Evolutionary conservation across 2,888 invertebrate genomes (phyloP).

Genomic region (Drosophila stalkeri): DNA sequence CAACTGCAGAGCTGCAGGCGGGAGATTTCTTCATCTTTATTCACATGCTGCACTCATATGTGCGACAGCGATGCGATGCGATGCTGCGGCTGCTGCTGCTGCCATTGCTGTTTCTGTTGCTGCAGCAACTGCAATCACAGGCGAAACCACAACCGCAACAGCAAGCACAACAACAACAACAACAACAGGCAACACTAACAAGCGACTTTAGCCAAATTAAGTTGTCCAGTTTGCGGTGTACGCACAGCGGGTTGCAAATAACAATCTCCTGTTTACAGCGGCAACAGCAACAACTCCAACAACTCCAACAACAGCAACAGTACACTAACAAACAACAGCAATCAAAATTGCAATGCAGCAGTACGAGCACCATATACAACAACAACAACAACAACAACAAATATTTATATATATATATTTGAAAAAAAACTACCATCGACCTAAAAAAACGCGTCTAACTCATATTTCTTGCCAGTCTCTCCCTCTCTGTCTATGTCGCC

Average conservation of each 20-base stretch:
- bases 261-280: conserved; percentile 79
- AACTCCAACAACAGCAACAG: conserved; percentile 57
- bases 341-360: conserved; percentile 64
- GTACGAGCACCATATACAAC: conserved; percentile 44
- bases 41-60: conserved; percentile 53
- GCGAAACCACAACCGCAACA: conserved; percentile 47
- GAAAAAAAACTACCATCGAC: conserved; percentile 57
- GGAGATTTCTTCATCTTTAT: conserved; percentile 54
- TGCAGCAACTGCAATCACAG: conserved; percentile 41
- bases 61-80: conserved; percentile 36
- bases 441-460: conserved; percentile 78
- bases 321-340: conserved; percentile 63
- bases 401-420: not conserved
- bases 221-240: conserved; percentile 80
- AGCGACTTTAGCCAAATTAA: conserved; percentile 81
- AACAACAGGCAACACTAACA: conserved; percentile 68
- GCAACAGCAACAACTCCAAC: conserved; percentile 51
- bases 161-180: conserved; percentile 36
- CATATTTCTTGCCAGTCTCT: conserved; percentile 73
- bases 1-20: conserved; percentile 40
- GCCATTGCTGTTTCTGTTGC: conserved; percentile 1
- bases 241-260: conserved; percentile 81
- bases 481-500: conserved; percentile 17
- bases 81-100: conserved; percentile 3
- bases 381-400: conserved; percentile 27